Percentiles rank a stretch among this genome's conserved stretches.
These are phyloP conservation scores for Halcyon badia DNA, from an alignment of 2,797 vertebrate species.

Conservation along the genomic window DNA sequence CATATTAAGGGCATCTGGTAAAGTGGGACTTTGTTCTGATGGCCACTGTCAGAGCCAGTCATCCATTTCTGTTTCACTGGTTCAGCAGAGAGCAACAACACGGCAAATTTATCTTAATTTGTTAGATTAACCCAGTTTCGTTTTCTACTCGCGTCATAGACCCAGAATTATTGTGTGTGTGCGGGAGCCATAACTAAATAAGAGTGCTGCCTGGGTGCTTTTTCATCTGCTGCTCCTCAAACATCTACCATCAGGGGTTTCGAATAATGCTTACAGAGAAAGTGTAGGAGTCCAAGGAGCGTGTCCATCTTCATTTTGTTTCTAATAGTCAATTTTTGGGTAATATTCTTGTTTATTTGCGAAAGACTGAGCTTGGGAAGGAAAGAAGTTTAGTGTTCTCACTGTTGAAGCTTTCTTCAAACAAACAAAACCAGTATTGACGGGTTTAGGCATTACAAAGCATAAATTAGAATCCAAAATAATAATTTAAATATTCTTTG, in stretches of 20 bases:
- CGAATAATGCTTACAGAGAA: neutral
- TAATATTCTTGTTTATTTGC: neutral
- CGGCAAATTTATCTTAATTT: conserved; percentile 40
- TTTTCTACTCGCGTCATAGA: neutral
- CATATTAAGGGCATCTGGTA: neutral
- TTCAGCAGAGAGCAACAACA: conserved; percentile 37
- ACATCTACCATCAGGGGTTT: neutral
- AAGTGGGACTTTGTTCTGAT: conserved; percentile 41
- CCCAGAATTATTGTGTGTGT: conserved; percentile 43
- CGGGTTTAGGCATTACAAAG: conserved; percentile 26
- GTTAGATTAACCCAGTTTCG: conserved; percentile 52
- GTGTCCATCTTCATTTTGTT: neutral
- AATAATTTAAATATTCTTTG: conserved; percentile 45
- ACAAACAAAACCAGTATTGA: conserved; percentile 56
- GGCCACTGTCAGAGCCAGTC: conserved; percentile 17
- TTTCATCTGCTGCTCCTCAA: neutral
- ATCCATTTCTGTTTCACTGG: conserved; percentile 34
- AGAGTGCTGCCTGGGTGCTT: neutral
- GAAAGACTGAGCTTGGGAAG: conserved; percentile 40
- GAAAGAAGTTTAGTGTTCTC: neutral
- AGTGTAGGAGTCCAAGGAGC: neutral
- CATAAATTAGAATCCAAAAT: conserved; percentile 53
- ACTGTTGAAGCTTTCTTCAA: conserved; percentile 18
- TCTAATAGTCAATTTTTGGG: neutral
- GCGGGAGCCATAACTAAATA: conserved; percentile 47